Conservation (phyloP, 1,140 invertebrate genomes). For the Drosophila ironensis region DNA sequence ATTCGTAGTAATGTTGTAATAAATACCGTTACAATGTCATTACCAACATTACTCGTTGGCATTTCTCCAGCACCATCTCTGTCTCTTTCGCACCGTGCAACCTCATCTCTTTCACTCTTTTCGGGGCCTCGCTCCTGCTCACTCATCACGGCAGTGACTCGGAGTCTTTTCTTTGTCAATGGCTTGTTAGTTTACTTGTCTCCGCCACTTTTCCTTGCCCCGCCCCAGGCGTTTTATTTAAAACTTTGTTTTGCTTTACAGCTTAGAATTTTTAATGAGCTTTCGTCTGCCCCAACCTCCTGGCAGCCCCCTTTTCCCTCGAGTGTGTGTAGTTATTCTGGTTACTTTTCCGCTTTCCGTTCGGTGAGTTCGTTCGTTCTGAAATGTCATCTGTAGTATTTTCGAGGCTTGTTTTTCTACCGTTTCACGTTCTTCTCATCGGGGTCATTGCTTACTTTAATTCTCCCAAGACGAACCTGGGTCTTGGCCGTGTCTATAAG, state of each 20-base stretch:
- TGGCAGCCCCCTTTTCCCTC: conserved; percentile 4
- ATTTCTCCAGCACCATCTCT: conserved; percentile 26
- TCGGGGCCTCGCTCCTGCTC: conserved; percentile 30
- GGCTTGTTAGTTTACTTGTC: conserved; percentile 73
- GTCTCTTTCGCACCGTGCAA: not conserved
- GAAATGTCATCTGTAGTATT: conserved; percentile 78
- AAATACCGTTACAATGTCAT: conserved; percentile 80
- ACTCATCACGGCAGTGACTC: conserved; percentile 22
- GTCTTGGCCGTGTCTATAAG: conserved; percentile 6
- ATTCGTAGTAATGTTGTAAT: conserved; percentile 75
- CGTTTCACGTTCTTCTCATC: conserved; percentile 25
- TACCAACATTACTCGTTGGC: conserved; percentile 68
- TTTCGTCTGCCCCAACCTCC: conserved; percentile 59
- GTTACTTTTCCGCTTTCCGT: conserved; percentile 37
- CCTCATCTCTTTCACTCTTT: conserved; percentile 11
- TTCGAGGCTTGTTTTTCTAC: conserved; percentile 31
- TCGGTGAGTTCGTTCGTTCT: conserved; percentile 52
- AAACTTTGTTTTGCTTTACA: conserved; percentile 77
- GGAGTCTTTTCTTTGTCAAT: conserved; percentile 63
- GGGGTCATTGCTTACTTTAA: conserved; percentile 66
- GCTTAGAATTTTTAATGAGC: conserved; percentile 79
- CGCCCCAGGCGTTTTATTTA: conserved; percentile 53
- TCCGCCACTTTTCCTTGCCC: not conserved
- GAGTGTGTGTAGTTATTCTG: conserved; percentile 10
- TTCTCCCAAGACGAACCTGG: conserved; percentile 25